These are phyloP conservation scores for Gallinago nigripennis DNA, from an alignment of 2,797 vertebrate species.

Conservation along the genomic window DNA sequence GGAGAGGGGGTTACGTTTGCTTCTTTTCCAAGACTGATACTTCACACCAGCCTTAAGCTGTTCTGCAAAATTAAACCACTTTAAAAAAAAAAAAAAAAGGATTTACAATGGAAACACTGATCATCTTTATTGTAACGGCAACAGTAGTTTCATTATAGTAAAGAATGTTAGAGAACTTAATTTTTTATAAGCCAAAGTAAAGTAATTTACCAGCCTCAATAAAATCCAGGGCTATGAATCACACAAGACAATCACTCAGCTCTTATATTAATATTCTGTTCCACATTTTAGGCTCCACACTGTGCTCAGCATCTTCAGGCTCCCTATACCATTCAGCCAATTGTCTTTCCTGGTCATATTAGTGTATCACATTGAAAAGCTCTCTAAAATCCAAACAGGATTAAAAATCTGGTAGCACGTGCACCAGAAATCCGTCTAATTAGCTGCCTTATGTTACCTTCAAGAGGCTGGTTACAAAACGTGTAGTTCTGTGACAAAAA, in stretches of 20 bases:
- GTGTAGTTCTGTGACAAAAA: not conserved
- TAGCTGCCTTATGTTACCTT: conserved; percentile 66
- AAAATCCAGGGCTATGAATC: conserved; percentile 32
- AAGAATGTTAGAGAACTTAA: conserved; percentile 50
- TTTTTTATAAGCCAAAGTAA: conserved; percentile 42
- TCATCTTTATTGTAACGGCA: conserved; percentile 56
- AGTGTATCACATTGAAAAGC: not conserved
- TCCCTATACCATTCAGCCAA: not conserved
- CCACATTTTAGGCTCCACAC: conserved; percentile 43
- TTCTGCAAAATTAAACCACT: conserved; percentile 38
- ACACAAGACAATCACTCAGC: conserved; percentile 22
- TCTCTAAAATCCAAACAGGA: not conserved
- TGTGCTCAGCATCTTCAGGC: conserved; percentile 29
- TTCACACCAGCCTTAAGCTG: conserved; percentile 27
- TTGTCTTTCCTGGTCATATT: not conserved
- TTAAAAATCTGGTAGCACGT: not conserved
- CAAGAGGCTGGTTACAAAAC: conserved; percentile 34
- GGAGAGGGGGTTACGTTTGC: not conserved
- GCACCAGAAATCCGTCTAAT: conserved; percentile 11
- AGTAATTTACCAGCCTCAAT: conserved; percentile 49
- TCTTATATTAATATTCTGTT: not conserved
- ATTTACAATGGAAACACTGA: conserved; percentile 68
- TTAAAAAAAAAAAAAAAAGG: not conserved
- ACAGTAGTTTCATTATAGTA: conserved; percentile 54
- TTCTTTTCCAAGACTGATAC: not conserved